Evolutionary conservation across 2,888 invertebrate genomes (phyloP), one percentile per base, ranked within the genome.

Genomic region (Gasteruption jaculator): DNA sequence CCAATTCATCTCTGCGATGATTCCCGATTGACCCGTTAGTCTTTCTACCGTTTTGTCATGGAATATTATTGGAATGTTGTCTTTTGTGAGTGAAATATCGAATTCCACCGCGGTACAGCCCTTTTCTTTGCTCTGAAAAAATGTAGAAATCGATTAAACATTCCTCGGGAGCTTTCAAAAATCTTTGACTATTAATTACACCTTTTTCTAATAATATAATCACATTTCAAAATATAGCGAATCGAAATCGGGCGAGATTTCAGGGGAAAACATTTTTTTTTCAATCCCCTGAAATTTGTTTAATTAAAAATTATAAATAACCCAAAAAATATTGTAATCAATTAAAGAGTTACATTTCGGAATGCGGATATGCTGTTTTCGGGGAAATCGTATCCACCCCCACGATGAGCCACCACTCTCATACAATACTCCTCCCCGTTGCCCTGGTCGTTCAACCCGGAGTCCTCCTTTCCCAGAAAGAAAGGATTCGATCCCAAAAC

Each of bases 281-380:
- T n/a, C n/a, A n/a, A n/a, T n/a, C n/a, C n/a, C n/a, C 11, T 20
- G 7, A 5, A 32, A 34, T 14, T 20, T n/a, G n/a, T n/a, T 7
- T 10, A 27, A 21, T 21, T 15, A 8, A 5, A 11, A 34, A 29
- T 12, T 24, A 16, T 19, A 24, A 24, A 16, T 11, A 26, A n/a
- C 3, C 20, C 6, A n/a, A 19, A 11, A 30, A 20, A 38, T 5
- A 2, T 3, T 8, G 19, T 12, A 12, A 20, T 10, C 21, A 27
- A 5, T 42, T 47, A 30, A 38, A 45, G 48, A 73, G 75, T 74
- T 65, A 84, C 84, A 69, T 80, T 76, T 72, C 78, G 77, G 55
- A 88, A 81, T 2, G 88, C 87, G 39, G 77, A 76, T 49, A 88
- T 63, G 49, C 84, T 87, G 66, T 89, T 89, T 71, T 89, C 89